phyloP scores from a whole-genome alignment of 2,888 invertebrate species.

The Linnaemya vulpina region DNA sequence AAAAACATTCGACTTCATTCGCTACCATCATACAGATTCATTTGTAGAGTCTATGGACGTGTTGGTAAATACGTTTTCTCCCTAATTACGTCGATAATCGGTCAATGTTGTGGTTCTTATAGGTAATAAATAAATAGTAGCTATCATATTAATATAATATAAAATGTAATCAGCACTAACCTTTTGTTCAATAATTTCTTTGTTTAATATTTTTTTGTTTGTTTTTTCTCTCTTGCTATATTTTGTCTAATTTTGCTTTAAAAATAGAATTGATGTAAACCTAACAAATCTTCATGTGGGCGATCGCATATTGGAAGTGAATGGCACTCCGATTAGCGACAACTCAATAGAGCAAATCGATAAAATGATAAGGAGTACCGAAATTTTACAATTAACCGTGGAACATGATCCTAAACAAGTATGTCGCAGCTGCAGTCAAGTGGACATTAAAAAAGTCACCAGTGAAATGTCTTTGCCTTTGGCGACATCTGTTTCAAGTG shows the following conservation, averaged over 20 bases:
- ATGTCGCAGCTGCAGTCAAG: slow-evolving; percentile 84
- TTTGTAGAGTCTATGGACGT: slow-evolving; percentile 87
- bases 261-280: slow-evolving; percentile 89
- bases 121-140: slow-evolving; percentile 84
- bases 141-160: not conserved
- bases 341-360: slow-evolving; percentile 91
- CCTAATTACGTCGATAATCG: slow-evolving; percentile 88
- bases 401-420: slow-evolving; percentile 93
- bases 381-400: slow-evolving; percentile 92
- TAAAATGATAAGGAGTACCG: slow-evolving; percentile 88
- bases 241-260: not conserved
- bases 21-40: slow-evolving; percentile 73
- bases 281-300: slow-evolving; percentile 94
- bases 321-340: slow-evolving; percentile 93
- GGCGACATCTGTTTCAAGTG: slow-evolving; percentile 79
- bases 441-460: slow-evolving; percentile 80
- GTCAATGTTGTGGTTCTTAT: slow-evolving; percentile 87
- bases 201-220: slow-evolving; percentile 14
- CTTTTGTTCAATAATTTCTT: slow-evolving; percentile 44
- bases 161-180: slow-evolving; percentile 10
- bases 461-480: slow-evolving; percentile 80
- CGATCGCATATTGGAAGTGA: slow-evolving; percentile 96
- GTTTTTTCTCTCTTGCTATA: not conserved
- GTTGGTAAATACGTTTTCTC: slow-evolving; percentile 88
- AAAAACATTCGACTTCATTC: slow-evolving; percentile 13